Percentiles rank a stretch among this genome's conserved stretches.
phyloP scores from a whole-genome alignment of 2,113 vertebrate genomes.

The Cyrtonyx montezumae region DNA sequence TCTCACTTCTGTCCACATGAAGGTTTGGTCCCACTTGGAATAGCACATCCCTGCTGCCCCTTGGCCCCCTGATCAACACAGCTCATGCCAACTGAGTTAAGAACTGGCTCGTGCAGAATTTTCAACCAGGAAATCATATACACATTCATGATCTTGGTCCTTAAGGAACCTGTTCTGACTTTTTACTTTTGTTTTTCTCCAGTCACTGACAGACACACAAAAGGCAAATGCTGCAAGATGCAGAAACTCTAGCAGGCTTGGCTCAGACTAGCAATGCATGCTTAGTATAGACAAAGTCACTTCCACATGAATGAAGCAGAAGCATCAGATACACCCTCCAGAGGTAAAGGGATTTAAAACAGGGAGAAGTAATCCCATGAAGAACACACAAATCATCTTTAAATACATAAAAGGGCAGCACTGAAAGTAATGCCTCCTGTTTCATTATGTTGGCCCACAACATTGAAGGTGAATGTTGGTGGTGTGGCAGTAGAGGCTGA shows the following conservation, averaged over 20 bases:
- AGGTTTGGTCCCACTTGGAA: background rate
- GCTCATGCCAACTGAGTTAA: background rate
- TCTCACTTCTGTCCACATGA: background rate
- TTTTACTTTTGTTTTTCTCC: background rate
- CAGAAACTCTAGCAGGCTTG: background rate
- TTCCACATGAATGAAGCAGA: accelerated
- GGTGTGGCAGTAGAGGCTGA: background rate
- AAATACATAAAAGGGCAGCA: background rate
- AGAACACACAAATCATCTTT: background rate
- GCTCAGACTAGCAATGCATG: background rate
- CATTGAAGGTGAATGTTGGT: background rate
- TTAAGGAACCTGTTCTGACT: background rate
- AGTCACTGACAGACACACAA: background rate
- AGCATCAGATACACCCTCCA: background rate
- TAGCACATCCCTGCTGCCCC: accelerated
- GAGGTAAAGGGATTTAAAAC: background rate
- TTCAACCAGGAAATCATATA: background rate
- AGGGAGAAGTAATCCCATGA: background rate
- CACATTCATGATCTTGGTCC: accelerated
- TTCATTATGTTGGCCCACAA: background rate
- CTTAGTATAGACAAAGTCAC: background rate
- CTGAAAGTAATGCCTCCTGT: background rate
- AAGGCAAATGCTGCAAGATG: background rate
- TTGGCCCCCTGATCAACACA: accelerated
- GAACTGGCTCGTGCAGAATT: accelerated